Evolutionary conservation across 2,888 invertebrate genomes (phyloP).

Genomic region (Drosophila neoperkinsi): DNA sequence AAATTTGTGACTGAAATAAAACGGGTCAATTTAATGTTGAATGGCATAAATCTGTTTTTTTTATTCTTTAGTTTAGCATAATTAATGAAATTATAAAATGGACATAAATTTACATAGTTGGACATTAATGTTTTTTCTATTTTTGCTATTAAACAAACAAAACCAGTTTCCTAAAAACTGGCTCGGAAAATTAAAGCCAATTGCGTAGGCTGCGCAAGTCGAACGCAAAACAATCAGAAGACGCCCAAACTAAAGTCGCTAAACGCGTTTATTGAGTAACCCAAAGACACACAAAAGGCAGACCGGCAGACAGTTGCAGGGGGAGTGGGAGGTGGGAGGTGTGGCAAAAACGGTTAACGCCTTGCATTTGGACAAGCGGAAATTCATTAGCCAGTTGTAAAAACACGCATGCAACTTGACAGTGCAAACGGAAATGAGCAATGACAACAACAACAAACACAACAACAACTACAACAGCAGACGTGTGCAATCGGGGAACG

Average conservation of each 20-base stretch:
- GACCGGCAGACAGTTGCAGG: background rate
- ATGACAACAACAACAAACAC: background rate
- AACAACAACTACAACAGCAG: background rate
- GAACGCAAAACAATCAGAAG: conserved; percentile 53
- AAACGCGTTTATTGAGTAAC: conserved; percentile 43
- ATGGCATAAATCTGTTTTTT: conserved; percentile 4
- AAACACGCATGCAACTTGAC: conserved; percentile 27
- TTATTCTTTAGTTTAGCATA: background rate
- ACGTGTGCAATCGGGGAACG: conserved; percentile 43
- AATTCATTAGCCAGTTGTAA: conserved; percentile 73
- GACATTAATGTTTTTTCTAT: background rate
- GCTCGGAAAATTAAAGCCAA: conserved; percentile 34
- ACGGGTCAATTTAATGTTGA: conserved; percentile 22
- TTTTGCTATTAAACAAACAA: conserved; percentile 1
- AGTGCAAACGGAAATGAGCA: conserved; percentile 68
- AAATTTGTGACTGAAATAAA: conserved; percentile 5
- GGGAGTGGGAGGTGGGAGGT: background rate
- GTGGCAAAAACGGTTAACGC: conserved; percentile 39
- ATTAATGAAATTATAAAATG: conserved; percentile 18
- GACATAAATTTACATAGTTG: conserved; percentile 34
- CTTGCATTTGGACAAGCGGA: conserved; percentile 63
- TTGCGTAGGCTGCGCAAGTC: conserved; percentile 39
- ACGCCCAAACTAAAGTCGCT: conserved; percentile 53
- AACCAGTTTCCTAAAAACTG: conserved; percentile 30
- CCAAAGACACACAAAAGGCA: conserved; percentile 46